Evolutionary conservation across 2,888 invertebrate species (phyloP), one percentile per base, ranked within the genome.

Genomic region (Dastarcus helophoroides): DNA sequence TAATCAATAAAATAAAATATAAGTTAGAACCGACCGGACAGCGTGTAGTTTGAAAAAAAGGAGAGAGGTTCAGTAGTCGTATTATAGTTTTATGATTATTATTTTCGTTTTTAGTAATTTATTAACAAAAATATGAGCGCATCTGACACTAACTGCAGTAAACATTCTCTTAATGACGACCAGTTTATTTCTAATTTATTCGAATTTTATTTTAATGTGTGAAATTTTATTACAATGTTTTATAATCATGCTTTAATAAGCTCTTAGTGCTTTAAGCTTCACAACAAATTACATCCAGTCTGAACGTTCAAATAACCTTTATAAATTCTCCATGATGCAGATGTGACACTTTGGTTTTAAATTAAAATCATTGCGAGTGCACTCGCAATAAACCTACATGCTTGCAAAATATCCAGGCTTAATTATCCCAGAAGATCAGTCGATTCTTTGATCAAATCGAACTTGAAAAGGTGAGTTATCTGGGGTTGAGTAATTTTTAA

Each of bases 151-250:
- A 60, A 60, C 56, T 56, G 53, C 51, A 58, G 53, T 60, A 60
- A 62, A 62, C 59, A 59, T 58, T 44, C 49, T 51, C 58, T 54
- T 62, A 62, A 62, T 61, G 60, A 56, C 60, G 53, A 57, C 57
- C 58, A 57, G 59, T 61, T 61, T 60, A 57, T 57, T 57, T 53
- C 46, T 58, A 60, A 62, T 62, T 62, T 62, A 62, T 62, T 51
- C 52, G 60, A 60, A 58, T 62, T 62, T 62, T 62, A 62, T 62
- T 62, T 62, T 62, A 62, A 62, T 62, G 58, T 54, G 59, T 57
- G 53, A 61, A 60, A 59, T 62, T 62, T 62, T 62, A 62, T 62
- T 60, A 59, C 60, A 59, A 60, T 60, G 59, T 62, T 60, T 61
- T 60, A 60, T 61, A 62, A 62, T 62, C 59, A 58, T 57, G 56